These are phyloP conservation scores for Pseudeuparius sepicola DNA, from an alignment of 2,888 invertebrate species.

Conservation along the genomic window DNA sequence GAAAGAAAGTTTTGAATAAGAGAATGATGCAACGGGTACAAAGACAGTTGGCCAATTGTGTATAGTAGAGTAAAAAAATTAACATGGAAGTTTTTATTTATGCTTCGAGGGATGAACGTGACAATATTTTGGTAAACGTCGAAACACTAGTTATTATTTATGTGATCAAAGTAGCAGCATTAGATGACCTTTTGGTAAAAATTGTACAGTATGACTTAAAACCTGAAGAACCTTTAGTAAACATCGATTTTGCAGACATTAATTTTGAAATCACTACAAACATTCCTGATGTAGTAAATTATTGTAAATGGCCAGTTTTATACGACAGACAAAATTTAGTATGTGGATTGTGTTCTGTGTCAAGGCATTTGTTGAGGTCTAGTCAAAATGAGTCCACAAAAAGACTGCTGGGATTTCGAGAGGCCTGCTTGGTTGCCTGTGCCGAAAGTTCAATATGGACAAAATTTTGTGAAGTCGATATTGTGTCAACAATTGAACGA, in stretches of 20 bases:
- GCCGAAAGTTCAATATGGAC: constrained; percentile 85
- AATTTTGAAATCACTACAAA: constrained; percentile 13
- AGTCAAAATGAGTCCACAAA: constrained; percentile 31
- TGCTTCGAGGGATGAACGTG: constrained; percentile 12
- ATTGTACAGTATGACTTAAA: constrained; percentile 16
- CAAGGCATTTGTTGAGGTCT: constrained; percentile 48
- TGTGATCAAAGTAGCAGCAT: constrained; percentile 23
- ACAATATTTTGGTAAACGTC: constrained; percentile 21
- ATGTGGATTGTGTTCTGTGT: constrained; percentile 69
- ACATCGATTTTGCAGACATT: constrained; percentile 35
- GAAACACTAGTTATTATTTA: constrained; percentile 25
- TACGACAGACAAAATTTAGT: constrained; percentile 51
- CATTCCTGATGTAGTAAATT: constrained; percentile 38
- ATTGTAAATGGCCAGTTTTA: constrained; percentile 51
- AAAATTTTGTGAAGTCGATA: constrained; percentile 80
- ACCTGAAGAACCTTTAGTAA: constrained; percentile 27
- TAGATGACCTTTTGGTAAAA: constrained; percentile 20
- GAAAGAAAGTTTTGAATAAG: constrained; percentile 57
- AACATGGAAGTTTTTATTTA: constrained; percentile 16
- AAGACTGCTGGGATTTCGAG: constrained; percentile 66
- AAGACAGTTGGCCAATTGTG: constrained; percentile 59
- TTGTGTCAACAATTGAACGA: constrained; percentile 51
- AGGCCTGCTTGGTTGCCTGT: constrained; percentile 69
- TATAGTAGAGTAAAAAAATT: too few relatives aligned
- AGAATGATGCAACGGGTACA: constrained; percentile 58